phyloP scores from a whole-genome alignment of 2,113 vertebrate genomes.

The Scomber scombrus region DNA sequence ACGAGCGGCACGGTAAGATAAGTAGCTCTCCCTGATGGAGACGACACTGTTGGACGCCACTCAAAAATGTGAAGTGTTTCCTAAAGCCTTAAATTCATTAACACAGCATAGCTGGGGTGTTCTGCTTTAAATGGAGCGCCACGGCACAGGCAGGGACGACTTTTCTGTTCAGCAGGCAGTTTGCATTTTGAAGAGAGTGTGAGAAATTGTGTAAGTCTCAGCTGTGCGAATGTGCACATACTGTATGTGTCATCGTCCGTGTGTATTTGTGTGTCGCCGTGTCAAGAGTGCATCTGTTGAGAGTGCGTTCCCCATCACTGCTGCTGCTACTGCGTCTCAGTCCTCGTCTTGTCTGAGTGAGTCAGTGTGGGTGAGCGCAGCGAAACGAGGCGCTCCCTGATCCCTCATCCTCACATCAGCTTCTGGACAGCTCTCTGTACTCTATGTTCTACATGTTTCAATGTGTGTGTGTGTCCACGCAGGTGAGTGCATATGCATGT shows the following conservation, averaged over 20 bases:
- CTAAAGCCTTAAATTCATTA: slow-evolving; percentile 24
- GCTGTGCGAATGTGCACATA: neutral
- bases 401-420: slow-evolving; percentile 12
- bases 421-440: slow-evolving; percentile 1
- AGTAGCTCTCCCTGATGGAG: slow-evolving; percentile 7
- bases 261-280: neutral
- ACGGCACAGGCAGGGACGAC: neutral
- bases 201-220: neutral
- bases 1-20: slow-evolving; percentile 21
- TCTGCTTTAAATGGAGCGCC: neutral
- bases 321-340: neutral
- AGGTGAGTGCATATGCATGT: neutral
- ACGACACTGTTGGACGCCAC: neutral
- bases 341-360: slow-evolving; percentile 30
- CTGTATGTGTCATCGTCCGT: neutral
- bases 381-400: slow-evolving; percentile 25
- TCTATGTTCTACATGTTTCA: slow-evolving; percentile 12
- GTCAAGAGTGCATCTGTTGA: slow-evolving; percentile 22
- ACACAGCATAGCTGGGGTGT: neutral
- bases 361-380: slow-evolving; percentile 30
- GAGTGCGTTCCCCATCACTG: neutral
- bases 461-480: slow-evolving; percentile 15
- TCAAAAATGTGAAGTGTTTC: slow-evolving; percentile 32
- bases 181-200: neutral
- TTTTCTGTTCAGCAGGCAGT: neutral